Percentiles rank a stretch among this genome's conserved stretches.
These are phyloP conservation scores for Synanthedon tipuliformis DNA, from an alignment of 2,888 invertebrate species.

Conservation along the genomic window DNA sequence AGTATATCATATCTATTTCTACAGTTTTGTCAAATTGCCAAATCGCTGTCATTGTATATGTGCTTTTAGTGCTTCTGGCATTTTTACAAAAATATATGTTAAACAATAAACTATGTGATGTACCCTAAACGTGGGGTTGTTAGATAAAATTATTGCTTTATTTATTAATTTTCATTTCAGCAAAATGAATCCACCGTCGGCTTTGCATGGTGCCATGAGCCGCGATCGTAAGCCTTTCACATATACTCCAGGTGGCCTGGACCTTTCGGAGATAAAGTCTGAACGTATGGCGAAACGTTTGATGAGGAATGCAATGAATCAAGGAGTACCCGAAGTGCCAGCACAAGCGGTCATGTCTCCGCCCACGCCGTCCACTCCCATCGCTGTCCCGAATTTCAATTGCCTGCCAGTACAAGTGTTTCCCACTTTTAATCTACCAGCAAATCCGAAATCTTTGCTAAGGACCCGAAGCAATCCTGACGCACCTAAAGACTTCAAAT, in stretches of 20 bases:
- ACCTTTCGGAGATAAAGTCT: constrained; percentile 90
- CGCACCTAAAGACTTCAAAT: constrained; percentile 11
- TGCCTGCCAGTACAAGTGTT: constrained; percentile 65
- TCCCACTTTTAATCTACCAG: constrained; percentile 76
- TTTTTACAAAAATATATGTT: constrained; percentile 16
- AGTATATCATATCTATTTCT: constrained; percentile 55
- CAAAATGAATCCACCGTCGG: constrained; percentile 80
- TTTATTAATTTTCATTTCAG: constrained; percentile 35
- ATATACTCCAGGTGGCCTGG: constrained; percentile 92
- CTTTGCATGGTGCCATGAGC: constrained; percentile 89
- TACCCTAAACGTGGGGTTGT: constrained; percentile 1
- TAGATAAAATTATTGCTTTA: neutral
- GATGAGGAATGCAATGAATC: constrained; percentile 68
- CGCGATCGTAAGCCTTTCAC: constrained; percentile 96
- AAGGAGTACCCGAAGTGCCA: constrained; percentile 77
- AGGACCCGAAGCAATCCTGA: constrained; percentile 51
- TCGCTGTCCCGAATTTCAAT: constrained; percentile 53
- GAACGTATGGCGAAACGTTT: constrained; percentile 87
- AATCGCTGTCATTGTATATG: constrained; percentile 17
- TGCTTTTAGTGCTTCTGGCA: constrained; percentile 23
- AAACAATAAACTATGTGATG: constrained; percentile 18
- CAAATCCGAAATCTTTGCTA: constrained; percentile 73
- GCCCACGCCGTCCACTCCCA: constrained; percentile 56
- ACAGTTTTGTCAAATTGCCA: constrained; percentile 59
- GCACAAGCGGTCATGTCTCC: constrained; percentile 61